These are phyloP conservation scores for Phyllotreta cruciferae DNA, from an alignment of 2,888 invertebrate species.

Conservation along the genomic window DNA sequence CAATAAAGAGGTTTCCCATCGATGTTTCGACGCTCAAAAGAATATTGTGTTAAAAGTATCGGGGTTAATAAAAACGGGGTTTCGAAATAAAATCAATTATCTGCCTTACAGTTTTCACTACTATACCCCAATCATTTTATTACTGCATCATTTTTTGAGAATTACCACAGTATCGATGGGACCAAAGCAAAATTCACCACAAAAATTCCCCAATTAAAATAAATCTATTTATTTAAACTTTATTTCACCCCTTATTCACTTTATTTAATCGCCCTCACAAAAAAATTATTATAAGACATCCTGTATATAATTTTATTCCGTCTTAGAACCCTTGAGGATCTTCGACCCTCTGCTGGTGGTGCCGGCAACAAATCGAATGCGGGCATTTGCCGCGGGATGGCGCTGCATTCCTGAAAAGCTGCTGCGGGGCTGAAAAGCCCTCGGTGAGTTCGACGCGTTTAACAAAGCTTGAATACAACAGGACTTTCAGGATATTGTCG, in stretches of 20 bases:
- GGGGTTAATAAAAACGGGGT: neutral
- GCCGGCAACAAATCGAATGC: slow-evolving; percentile 33
- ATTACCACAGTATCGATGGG: too few relatives aligned
- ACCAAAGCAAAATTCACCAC: too few relatives aligned
- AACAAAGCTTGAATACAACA: slow-evolving; percentile 30
- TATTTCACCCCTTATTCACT: too few relatives aligned
- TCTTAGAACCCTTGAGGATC: neutral
- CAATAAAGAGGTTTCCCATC: slow-evolving; percentile 2
- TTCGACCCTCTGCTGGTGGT: slow-evolving; percentile 41
- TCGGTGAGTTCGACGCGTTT: slow-evolving; percentile 19
- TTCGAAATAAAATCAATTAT: too few relatives aligned
- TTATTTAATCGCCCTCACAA: too few relatives aligned
- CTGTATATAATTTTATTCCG: neutral
- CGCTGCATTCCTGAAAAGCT: slow-evolving; percentile 37
- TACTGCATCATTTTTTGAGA: too few relatives aligned
- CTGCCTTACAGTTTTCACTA: too few relatives aligned
- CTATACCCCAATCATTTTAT: too few relatives aligned
- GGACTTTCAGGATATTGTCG: slow-evolving; percentile 35
- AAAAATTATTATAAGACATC: too few relatives aligned
- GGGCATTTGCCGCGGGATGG: slow-evolving; percentile 41
- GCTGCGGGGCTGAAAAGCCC: slow-evolving; percentile 5
- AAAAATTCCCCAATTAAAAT: too few relatives aligned
- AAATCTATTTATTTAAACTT: too few relatives aligned
- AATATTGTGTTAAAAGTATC: slow-evolving; percentile 4
- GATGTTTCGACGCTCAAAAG: neutral